Evolutionary conservation across 2,888 invertebrate genomes (phyloP).

Genomic region (Athetis lepigone): DNA sequence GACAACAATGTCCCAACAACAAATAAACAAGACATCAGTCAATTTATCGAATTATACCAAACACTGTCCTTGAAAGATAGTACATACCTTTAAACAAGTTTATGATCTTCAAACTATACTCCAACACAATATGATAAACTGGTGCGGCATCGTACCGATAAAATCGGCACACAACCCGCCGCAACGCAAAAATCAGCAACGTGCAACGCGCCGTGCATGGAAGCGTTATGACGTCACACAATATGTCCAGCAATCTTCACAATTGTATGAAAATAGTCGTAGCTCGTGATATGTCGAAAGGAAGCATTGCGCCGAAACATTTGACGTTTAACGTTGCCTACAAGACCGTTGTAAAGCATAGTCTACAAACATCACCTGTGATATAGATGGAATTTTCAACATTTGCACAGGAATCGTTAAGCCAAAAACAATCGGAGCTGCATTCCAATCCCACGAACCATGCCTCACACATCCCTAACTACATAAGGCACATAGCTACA

Average conservation of each 20-base stretch:
- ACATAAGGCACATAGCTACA: slow-evolving; percentile 7
- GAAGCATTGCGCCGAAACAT: too few relatives aligned
- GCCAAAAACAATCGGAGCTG: slow-evolving; percentile 19
- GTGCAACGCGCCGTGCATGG: too few relatives aligned
- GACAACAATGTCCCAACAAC: background rate
- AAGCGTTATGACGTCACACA: too few relatives aligned
- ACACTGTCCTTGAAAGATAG: background rate
- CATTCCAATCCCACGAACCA: slow-evolving; percentile 13
- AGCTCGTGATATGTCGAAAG: too few relatives aligned
- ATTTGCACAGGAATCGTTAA: slow-evolving; percentile 12
- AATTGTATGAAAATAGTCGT: too few relatives aligned
- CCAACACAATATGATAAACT: too few relatives aligned
- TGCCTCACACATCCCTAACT: slow-evolving; percentile 37
- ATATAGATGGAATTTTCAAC: background rate
- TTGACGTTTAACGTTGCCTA: too few relatives aligned
- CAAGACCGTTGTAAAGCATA: too few relatives aligned
- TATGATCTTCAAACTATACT: background rate
- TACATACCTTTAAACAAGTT: background rate
- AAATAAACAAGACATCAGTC: background rate
- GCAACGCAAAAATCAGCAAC: too few relatives aligned
- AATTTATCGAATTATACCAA: background rate
- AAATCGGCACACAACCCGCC: too few relatives aligned
- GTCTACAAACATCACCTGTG: background rate
- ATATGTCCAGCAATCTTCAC: too few relatives aligned
- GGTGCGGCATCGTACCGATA: too few relatives aligned